Evolutionary conservation across 2,797 vertebrate species (phyloP).

Genomic region (Crenichthys baileyi): DNA sequence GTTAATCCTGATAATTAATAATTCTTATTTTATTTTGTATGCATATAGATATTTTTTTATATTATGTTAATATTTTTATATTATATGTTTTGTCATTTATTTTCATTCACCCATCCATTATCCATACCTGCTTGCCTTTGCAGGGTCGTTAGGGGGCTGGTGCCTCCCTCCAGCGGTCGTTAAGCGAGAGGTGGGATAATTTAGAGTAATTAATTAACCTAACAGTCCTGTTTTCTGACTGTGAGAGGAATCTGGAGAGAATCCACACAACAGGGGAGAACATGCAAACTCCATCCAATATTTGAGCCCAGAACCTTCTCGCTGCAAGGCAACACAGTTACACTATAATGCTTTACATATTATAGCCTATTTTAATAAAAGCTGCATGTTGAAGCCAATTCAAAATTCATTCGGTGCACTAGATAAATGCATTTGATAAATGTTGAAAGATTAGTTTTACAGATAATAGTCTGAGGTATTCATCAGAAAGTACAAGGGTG

Average conservation of each 20-base stretch:
- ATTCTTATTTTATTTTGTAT: too few species aligned
- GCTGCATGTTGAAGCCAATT: neutral
- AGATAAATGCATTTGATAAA: neutral
- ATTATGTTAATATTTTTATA: too few species aligned
- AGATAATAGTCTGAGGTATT: constrained; percentile 17
- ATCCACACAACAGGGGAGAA: neutral
- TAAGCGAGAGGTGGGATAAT: neutral
- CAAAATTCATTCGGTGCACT: neutral
- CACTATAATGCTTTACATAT: neutral
- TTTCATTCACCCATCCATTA: too few species aligned
- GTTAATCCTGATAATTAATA: too few species aligned
- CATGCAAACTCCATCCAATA: neutral
- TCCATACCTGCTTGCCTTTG: too few species aligned
- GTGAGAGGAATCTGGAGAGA: neutral
- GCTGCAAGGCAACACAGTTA: neutral
- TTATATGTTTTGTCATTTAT: too few species aligned
- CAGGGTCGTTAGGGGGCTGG: neutral
- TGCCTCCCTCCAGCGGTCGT: neutral
- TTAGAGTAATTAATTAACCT: neutral
- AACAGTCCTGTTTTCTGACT: neutral
- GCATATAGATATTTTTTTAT: too few species aligned
- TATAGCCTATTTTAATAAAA: neutral
- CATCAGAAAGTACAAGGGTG: neutral
- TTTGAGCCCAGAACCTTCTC: neutral
- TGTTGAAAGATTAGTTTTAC: neutral